phyloP scores from a whole-genome alignment of 2,888 invertebrate species.

The Drosophila mercatorum region DNA sequence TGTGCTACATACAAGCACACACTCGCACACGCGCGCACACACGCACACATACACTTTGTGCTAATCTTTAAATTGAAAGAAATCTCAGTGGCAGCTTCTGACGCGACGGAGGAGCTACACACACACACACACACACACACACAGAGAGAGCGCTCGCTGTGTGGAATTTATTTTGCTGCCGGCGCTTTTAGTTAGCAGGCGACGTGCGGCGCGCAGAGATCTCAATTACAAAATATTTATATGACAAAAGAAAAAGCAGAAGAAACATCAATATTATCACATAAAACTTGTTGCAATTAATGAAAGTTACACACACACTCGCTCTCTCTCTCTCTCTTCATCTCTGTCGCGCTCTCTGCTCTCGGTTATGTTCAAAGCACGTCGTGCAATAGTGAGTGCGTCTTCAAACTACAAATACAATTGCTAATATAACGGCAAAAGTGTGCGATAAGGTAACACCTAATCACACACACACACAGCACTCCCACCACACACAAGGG shows the following conservation, averaged over 20 bases:
- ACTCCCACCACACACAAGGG: conserved; percentile 15
- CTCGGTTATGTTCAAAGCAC: conserved; percentile 11
- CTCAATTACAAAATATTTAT: conserved; percentile 19
- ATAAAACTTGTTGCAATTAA: conserved; percentile 19
- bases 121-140: too few species aligned
- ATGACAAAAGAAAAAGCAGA: conserved; percentile 5
- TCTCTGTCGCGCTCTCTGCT: background rate
- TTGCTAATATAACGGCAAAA: conserved; percentile 18
- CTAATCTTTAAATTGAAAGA: conserved; percentile 76
- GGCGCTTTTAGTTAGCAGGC: conserved; percentile 61
- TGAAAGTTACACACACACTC: conserved; percentile 5
- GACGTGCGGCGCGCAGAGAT: conserved; percentile 50
- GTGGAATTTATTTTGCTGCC: conserved; percentile 51
- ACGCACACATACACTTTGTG: conserved; percentile 8
- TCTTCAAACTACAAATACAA: conserved; percentile 3
- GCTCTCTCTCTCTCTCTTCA: background rate
- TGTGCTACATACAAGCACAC: background rate
- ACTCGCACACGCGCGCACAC: background rate
- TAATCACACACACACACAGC: conserved; percentile 9
- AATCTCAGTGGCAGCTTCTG: conserved; percentile 67
- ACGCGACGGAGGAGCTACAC: conserved; percentile 23
- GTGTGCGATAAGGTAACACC: conserved; percentile 28
- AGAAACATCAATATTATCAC: conserved; percentile 9
- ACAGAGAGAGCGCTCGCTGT: background rate
- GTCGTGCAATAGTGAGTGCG: conserved; percentile 11